These are phyloP conservation scores for Tiaroga cobitis DNA, from an alignment of 2,797 vertebrate species.

Conservation along the genomic window DNA sequence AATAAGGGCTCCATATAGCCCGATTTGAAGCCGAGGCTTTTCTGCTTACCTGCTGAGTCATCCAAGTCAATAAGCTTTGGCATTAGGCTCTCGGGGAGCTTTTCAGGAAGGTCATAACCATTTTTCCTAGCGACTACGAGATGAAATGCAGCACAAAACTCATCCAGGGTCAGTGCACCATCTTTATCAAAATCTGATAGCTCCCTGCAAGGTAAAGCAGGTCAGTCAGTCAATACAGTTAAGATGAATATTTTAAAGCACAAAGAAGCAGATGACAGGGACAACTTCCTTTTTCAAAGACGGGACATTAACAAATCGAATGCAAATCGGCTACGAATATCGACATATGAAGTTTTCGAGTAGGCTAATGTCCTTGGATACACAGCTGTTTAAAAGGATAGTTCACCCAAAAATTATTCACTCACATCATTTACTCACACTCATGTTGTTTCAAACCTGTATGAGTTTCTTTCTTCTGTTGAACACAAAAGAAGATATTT, in stretches of 20 bases:
- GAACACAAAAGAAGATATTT: too few species aligned
- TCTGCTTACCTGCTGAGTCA: constrained; percentile 87
- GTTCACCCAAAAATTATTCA: too few species aligned
- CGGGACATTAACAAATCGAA: neutral
- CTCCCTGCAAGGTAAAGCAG: constrained; percentile 84
- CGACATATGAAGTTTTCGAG: neutral
- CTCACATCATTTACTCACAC: too few species aligned
- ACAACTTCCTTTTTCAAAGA: neutral
- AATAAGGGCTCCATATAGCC: neutral
- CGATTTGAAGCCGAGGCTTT: constrained; percentile 11
- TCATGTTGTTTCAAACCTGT: too few species aligned
- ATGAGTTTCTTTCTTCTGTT: too few species aligned
- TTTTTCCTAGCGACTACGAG: constrained; percentile 98
- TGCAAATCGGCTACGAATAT: constrained; percentile 32
- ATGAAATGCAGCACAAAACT: constrained; percentile 98
- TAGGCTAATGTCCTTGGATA: neutral
- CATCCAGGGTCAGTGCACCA: constrained; percentile 95
- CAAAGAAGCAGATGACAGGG: neutral
- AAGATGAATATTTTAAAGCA: constrained; percentile 3
- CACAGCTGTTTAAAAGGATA: constrained; percentile 2
- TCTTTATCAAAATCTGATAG: constrained; percentile 99
- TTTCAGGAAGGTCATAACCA: constrained; percentile 97
- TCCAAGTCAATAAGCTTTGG: constrained; percentile 99
- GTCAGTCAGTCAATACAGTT: neutral
- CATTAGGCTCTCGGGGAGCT: constrained; percentile 98